Evolutionary conservation across 2,797 vertebrate species (phyloP), one percentile per base, ranked within the genome.

Genomic region (Lutjanus campechanus): DNA sequence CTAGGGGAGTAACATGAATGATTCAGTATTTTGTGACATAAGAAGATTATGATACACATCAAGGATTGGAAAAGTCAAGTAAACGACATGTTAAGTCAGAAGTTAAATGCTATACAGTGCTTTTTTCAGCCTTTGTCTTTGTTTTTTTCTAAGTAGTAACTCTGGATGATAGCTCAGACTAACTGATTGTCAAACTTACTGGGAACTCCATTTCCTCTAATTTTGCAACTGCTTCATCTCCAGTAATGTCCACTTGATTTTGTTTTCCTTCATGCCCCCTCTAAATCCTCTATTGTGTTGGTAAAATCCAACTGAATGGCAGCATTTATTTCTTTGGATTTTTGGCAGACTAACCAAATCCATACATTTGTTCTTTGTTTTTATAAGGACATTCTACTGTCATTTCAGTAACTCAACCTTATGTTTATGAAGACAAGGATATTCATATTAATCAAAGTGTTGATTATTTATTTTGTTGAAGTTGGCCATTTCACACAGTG

Each of bases 161-260:
- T 61, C 20, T 46, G 41, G 40, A 16, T 46, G 7, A 63, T 36
- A 44, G 29, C 59, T 53, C 8, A 46, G 17, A 29, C 19, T 68
- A 54, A 67, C 16, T 12, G n/a, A 80, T 68, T 64, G 15, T 41
- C 20, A 73, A 50, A 51, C 29, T 51, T 29, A 60, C 17, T 4
- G 13, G 47, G n/a, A 68, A 68, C n/a, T 41, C 9, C 10, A 60
- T 1, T 46, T 40, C 29, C 15, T 64, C 11, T 17, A 9, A 54
- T 40, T 53, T 59, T 36, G 41, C 5, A 8, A 43, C 8, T 43
- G 11, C 47, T 65, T 66, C 13, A 54, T 62, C 44, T 64, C 1
- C 22, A 25, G 54, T 61, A 13, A 36, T 50, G 17, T 53, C 20
- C 8, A 7, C 11, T 12, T 56, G 29, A 43, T 36, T 73, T 29